Conservation (phyloP, 2,113 vertebrate genomes). For the Entelurus aequoreus region DNA sequence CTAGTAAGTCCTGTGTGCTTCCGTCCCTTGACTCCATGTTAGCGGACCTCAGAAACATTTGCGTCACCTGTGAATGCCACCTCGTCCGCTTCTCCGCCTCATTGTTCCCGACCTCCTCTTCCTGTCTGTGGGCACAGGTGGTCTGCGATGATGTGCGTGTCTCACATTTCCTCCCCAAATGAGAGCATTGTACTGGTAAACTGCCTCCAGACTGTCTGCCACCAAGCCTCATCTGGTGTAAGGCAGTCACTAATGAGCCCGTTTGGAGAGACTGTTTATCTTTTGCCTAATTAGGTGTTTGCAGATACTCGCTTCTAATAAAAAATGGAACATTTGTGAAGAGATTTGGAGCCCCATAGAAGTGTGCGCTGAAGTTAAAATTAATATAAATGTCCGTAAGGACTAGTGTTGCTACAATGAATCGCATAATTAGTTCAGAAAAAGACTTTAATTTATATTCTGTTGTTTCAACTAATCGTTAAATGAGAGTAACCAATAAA, state of each 20-base stretch:
- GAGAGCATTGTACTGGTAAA: constrained; percentile 37
- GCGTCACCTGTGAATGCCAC: constrained; percentile 3
- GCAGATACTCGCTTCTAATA: background rate
- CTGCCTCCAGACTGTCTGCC: constrained; percentile 41
- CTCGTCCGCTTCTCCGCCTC: constrained; percentile 30
- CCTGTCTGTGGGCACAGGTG: constrained; percentile 51
- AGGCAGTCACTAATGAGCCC: constrained; percentile 13
- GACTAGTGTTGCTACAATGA: no score
- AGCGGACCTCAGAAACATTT: background rate
- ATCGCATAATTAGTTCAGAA: no score
- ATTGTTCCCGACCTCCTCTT: constrained; percentile 36
- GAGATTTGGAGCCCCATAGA: background rate
- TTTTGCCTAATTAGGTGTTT: constrained; percentile 1
- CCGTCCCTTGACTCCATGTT: background rate
- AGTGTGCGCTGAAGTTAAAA: background rate
- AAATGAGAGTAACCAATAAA: no score
- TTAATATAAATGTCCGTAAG: no score
- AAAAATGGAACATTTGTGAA: constrained; percentile 1
- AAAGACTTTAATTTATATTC: no score
- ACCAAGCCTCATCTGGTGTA: constrained; percentile 12
- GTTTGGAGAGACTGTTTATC: constrained; percentile 15
- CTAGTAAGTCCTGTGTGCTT: constrained; percentile 78
- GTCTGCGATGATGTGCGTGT: constrained; percentile 37
- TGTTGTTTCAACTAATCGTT: no score
- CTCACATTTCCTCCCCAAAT: constrained; percentile 33